These are phyloP conservation scores for Antitype chi DNA, from an alignment of 2,888 invertebrate species.

Conservation along the genomic window DNA sequence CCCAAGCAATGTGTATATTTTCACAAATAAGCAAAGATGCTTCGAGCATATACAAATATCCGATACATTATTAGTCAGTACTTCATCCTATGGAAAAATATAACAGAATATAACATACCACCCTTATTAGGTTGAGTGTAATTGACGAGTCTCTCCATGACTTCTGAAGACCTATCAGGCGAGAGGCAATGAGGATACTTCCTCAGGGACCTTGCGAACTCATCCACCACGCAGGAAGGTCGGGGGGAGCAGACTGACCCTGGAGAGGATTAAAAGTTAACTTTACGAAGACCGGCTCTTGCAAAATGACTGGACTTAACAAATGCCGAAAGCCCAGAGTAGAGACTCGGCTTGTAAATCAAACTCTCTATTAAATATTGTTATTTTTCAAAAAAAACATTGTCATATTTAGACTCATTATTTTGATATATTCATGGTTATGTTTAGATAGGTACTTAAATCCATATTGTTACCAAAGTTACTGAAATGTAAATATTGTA, in stretches of 20 bases:
- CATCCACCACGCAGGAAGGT: slow-evolving; percentile 71
- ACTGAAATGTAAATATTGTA: too few species aligned
- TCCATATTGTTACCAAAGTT: too few species aligned
- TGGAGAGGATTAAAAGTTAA: slow-evolving; percentile 45
- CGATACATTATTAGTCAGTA: neutral
- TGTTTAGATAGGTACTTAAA: too few species aligned
- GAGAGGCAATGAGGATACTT: slow-evolving; percentile 78
- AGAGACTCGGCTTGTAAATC: too few species aligned
- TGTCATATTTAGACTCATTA: too few species aligned
- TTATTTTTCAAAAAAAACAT: too few species aligned
- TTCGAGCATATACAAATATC: too few species aligned
- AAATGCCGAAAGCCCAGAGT: too few species aligned
- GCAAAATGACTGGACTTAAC: too few species aligned
- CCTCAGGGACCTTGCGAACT: slow-evolving; percentile 81
- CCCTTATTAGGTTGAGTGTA: slow-evolving; percentile 77
- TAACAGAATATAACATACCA: slow-evolving; percentile 66
- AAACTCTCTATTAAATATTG: too few species aligned
- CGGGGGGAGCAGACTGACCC: slow-evolving; percentile 74
- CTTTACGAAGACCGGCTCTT: neutral
- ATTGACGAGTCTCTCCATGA: slow-evolving; percentile 79
- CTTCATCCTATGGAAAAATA: neutral
- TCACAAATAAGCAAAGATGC: neutral
- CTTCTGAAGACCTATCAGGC: slow-evolving; percentile 78
- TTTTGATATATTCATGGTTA: too few species aligned
- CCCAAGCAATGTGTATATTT: neutral